Base-by-base conservation (phyloP, 2,113 vertebrate genomes). In the Tachycineta bicolor region DNA sequence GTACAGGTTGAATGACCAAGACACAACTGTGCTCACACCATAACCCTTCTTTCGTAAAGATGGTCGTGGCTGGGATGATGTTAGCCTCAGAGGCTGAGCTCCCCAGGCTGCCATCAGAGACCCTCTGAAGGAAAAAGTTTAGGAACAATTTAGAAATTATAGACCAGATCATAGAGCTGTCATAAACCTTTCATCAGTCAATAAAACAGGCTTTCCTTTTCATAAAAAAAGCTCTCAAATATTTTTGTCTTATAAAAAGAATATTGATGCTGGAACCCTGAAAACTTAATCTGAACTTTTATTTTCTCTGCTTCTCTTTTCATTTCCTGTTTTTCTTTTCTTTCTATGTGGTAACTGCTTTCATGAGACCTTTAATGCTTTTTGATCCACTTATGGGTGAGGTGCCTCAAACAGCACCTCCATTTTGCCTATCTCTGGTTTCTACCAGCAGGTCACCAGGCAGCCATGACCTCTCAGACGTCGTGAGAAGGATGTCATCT, bases 151-250 rank as follows among this genome's bases (percentile, higher is more conserved):
- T 95, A 87, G 94, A 97, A 96, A 97, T 97, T 96, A 97, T 49
- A 97, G 97, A 94, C 63, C 92, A 97, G 96, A 97, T 96, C 93
- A 94, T 83, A 97, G 92, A 96, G 55, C 81, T 95, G 43, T 88
- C 94, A 97, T 98, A 98, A 98, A 98, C 73, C 96, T 98, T 97
- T 98, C 97, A 97, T 95, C 96, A 97, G 97, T 94, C 96, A 97
- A 97, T 98, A 98, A 97, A 98, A 85, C 6, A 71, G 88, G 17
- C 90, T 96, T 97, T 97, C 92, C 88, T 96, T 97, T 96, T 94
- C 74, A 97, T 97, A 94, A 97, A 93, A 68, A 96, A 79, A 68
- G 11, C 24, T 62, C 88, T 95, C 75, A 67, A 90, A 79, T 17
- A 69, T 93, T 95, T 91, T 77, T 84, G 49, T 56, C 52, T 89